Evolutionary conservation across 2,888 invertebrate species (phyloP).

Genomic region (Cryptosula pallasiana): DNA sequence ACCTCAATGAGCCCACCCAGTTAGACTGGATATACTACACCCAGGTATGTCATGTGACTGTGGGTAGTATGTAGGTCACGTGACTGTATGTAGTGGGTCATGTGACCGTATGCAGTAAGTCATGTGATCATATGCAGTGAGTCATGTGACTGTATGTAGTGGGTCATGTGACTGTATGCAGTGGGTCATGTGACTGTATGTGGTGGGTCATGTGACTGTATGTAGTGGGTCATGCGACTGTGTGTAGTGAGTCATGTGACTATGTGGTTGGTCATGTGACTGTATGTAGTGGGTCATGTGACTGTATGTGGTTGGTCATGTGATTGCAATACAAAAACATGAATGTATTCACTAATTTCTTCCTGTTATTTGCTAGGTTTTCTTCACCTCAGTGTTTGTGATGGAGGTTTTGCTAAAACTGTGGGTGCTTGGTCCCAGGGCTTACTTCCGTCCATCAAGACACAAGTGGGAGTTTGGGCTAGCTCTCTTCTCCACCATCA

Average conservation of each 20-base stretch:
- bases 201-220: not conserved
- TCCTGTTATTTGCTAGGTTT: slow-evolving; percentile 65
- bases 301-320: not conserved
- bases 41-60: slow-evolving; percentile 69
- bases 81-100: too few species aligned
- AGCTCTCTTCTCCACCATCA: slow-evolving; percentile 86
- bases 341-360: too few species aligned
- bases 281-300: not conserved
- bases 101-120: not conserved
- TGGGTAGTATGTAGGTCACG: too few species aligned
- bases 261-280: not conserved
- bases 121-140: not conserved
- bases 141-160: not conserved
- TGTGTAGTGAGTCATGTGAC: not conserved
- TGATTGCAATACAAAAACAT: not conserved
- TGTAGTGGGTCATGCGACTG: not conserved
- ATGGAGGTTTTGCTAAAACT: slow-evolving; percentile 93
- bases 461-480: slow-evolving; percentile 95
- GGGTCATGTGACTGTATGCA: too few species aligned
- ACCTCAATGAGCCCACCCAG: slow-evolving; percentile 59
- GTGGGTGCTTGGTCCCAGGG: slow-evolving; percentile 90
- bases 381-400: slow-evolving; percentile 89
- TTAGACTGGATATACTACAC: slow-evolving; percentile 76
- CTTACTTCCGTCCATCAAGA: slow-evolving; percentile 90
- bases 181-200: not conserved